A percentile compares a stretch with the other conserved stretches of the same genome.
Evolutionary conservation across 2,113 vertebrate species (phyloP).

Genomic region (Dunckerocampus dactyliophorus): DNA sequence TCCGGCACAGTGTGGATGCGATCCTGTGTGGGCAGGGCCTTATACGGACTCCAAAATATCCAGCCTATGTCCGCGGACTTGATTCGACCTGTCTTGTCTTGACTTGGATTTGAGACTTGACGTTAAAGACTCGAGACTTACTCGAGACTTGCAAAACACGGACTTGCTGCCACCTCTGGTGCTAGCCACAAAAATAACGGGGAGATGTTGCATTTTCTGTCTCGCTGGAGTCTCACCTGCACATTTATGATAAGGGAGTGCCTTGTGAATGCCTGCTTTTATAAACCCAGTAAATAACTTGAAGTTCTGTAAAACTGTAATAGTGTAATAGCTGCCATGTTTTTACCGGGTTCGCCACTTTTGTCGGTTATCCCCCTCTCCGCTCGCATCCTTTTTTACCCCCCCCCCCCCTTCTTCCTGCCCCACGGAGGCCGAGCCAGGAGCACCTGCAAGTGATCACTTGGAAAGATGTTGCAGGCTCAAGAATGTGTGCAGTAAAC

Average conservation of each 20-base stretch:
- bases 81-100: too few species aligned
- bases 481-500: slow-evolving; percentile 98
- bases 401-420: slow-evolving; percentile 30
- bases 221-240: slow-evolving; percentile 35
- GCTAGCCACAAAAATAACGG: background rate
- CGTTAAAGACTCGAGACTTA: too few species aligned
- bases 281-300: slow-evolving; percentile 6
- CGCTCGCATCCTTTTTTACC: slow-evolving; percentile 13
- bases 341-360: slow-evolving; percentile 38
- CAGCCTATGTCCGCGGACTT: too few species aligned
- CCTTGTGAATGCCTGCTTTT: background rate
- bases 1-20: too few species aligned
- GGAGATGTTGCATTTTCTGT: slow-evolving; percentile 7
- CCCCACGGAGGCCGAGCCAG: slow-evolving; percentile 56
- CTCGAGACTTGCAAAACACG: too few species aligned
- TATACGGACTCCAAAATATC: too few species aligned
- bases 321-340: slow-evolving; percentile 45
- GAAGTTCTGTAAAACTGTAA: background rate
- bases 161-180: background rate
- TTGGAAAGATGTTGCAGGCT: slow-evolving; percentile 86
- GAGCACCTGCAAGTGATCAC: slow-evolving; percentile 94
- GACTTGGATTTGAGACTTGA: too few species aligned
- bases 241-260: slow-evolving; percentile 37
- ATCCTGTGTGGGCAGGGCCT: too few species aligned
- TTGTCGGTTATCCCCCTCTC: slow-evolving; percentile 39